Percentiles rank a stretch among this genome's conserved stretches.
phyloP scores from a whole-genome alignment of 2,113 vertebrate genomes.

The Sardina pilchardus region DNA sequence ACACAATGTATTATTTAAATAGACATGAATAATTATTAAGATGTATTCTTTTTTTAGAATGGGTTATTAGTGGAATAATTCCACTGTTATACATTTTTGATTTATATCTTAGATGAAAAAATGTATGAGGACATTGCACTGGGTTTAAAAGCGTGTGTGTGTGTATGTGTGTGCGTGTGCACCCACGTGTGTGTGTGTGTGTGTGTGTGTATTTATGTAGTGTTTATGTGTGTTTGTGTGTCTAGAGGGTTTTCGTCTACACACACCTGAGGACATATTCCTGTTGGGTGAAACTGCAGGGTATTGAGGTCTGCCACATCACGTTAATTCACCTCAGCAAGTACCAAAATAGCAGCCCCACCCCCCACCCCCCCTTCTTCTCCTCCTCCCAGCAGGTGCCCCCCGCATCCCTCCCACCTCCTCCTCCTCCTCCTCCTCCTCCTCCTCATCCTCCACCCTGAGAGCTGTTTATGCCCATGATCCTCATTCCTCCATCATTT shows the following conservation, averaged over 20 bases:
- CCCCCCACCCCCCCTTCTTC: background rate
- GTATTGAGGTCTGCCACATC: background rate
- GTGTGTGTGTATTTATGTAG: too few species aligned
- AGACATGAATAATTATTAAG: background rate
- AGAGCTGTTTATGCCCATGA: background rate
- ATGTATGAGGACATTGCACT: too few species aligned
- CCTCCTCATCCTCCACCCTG: background rate
- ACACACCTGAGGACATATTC: background rate
- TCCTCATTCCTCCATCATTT: background rate
- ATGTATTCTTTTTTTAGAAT: background rate
- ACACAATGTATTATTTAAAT: background rate
- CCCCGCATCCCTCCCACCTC: background rate
- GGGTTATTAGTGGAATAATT: too few species aligned
- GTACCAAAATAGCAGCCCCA: background rate
- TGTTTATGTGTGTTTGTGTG: too few species aligned
- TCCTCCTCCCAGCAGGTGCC: background rate
- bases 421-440: too few species aligned
- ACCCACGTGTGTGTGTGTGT: too few species aligned
- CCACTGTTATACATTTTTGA: too few species aligned
- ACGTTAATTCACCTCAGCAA: background rate
- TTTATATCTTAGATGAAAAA: too few species aligned
- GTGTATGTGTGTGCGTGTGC: background rate
- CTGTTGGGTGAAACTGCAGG: background rate
- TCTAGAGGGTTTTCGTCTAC: too few species aligned
- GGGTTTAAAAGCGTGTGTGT: background rate